A percentile compares a stretch with the other conserved stretches of the same genome.
These are phyloP conservation scores for Drosophila athabasca DNA, from an alignment of 1,140 invertebrate species.

Conservation along the genomic window DNA sequence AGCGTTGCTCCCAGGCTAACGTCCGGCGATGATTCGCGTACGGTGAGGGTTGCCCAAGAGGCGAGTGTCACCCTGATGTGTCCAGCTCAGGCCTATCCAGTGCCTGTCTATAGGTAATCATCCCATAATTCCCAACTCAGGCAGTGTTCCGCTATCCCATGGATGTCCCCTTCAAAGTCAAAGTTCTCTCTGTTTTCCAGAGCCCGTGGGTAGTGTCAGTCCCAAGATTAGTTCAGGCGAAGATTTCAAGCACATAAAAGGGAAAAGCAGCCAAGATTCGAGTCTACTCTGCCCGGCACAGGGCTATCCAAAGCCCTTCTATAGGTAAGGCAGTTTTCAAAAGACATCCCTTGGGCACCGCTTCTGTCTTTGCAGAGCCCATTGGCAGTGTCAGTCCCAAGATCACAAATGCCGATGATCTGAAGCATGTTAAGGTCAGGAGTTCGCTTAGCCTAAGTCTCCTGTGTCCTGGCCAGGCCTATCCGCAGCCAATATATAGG, in stretches of 20 bases:
- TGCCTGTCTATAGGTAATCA: conserved; percentile 87
- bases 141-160: conserved; percentile 35
- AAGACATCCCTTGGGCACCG: no score
- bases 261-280: conserved; percentile 79
- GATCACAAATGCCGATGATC: conserved; percentile 85
- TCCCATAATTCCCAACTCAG: conserved; percentile 24
- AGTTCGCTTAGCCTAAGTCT: conserved; percentile 84
- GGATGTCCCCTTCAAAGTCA: no score
- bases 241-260: conserved; percentile 67
- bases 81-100: conserved; percentile 88
- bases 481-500: conserved; percentile 87
- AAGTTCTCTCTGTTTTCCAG: conserved; percentile 45
- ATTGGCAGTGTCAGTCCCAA: conserved; percentile 86
- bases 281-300: conserved; percentile 88
- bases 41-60: conserved; percentile 83
- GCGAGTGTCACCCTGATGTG: conserved; percentile 85
- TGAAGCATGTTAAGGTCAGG: conserved; percentile 79
- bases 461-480: conserved; percentile 90
- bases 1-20: conserved; percentile 85
- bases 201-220: conserved; percentile 84
- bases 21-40: conserved; percentile 84
- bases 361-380: conserved; percentile 74
- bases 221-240: conserved; percentile 84
- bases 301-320: conserved; percentile 87
- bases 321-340: conserved; percentile 84